Evolutionary conservation across 2,797 vertebrate genomes (phyloP).

Genomic region (Sus cebifrons): DNA sequence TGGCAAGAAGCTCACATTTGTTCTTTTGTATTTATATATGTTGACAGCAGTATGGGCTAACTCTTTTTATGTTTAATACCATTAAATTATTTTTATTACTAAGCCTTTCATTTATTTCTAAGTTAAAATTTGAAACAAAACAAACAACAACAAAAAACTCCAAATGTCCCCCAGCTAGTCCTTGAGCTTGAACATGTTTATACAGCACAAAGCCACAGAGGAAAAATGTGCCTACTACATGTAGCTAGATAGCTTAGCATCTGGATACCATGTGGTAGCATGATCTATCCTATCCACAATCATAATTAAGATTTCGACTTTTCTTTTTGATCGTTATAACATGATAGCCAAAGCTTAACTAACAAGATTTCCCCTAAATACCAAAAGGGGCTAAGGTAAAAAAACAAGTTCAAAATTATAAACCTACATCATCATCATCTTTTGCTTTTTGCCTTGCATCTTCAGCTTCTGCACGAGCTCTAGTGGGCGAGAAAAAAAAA

Average conservation of each 20-base stretch:
- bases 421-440: slow-evolving; percentile 97
- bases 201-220: background rate
- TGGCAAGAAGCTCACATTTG: background rate
- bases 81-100: slow-evolving; percentile 21
- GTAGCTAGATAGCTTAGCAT: background rate
- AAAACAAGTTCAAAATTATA: slow-evolving; percentile 34
- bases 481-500: slow-evolving; percentile 80
- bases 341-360: background rate
- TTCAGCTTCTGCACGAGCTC: slow-evolving; percentile 94
- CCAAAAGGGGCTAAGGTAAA: background rate
- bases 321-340: background rate
- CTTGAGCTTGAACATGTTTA: background rate
- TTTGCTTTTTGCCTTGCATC: slow-evolving; percentile 95
- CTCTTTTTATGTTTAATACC: slow-evolving; percentile 20
- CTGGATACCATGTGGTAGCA: background rate
- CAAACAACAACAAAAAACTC: background rate
- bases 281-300: background rate
- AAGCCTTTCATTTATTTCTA: slow-evolving; percentile 33
- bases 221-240: background rate
- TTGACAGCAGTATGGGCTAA: background rate
- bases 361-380: background rate
- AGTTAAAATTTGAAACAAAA: slow-evolving; percentile 62
- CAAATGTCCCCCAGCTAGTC: background rate
- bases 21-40: background rate
- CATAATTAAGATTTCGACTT: background rate